A percentile compares a stretch with the other conserved stretches of the same genome.
phyloP scores from a whole-genome alignment of 1,140 invertebrate species.

The Rhagoletis pomonella region DNA sequence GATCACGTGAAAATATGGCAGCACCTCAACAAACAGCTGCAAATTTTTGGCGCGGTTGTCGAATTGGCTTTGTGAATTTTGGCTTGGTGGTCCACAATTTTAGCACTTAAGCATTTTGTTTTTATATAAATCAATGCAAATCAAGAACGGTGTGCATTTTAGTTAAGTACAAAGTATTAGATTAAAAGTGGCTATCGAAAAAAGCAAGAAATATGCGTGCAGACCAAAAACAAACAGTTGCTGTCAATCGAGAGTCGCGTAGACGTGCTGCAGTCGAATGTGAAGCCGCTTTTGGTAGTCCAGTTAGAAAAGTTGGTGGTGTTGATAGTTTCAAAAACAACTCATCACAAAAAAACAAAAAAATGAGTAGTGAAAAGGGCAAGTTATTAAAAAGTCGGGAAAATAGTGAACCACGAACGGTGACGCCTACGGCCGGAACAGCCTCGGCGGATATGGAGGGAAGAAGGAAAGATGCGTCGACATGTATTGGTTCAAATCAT shows the following conservation, averaged over 20 bases:
- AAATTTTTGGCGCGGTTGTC: constrained; percentile 31
- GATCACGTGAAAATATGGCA: not conserved
- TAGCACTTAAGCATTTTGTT: not conserved
- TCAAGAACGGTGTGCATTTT: not conserved
- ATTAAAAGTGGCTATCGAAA: not conserved
- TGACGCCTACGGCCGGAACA: not conserved
- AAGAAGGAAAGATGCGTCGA: constrained; percentile 20
- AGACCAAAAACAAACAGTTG: not conserved
- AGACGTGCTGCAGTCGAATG: not conserved
- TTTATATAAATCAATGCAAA: constrained; percentile 14
- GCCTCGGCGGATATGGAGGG: not conserved
- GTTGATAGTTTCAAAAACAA: not conserved
- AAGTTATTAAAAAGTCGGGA: not conserved
- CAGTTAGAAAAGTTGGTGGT: not conserved
- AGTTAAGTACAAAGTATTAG: not conserved
- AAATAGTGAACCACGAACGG: not conserved
- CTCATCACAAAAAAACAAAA: not conserved
- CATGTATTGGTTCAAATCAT: not conserved
- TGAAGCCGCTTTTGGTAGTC: constrained; percentile 10
- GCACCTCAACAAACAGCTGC: constrained; percentile 16
- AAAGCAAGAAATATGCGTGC: constrained; percentile 3
- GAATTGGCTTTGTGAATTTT: not conserved
- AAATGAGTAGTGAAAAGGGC: not conserved
- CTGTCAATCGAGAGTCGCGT: not conserved
- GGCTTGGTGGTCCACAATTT: not conserved